A percentile compares a stretch with the other conserved stretches of the same genome.
Evolutionary conservation across 2,113 vertebrate species (phyloP).

Genomic region (Calidris pugnax): DNA sequence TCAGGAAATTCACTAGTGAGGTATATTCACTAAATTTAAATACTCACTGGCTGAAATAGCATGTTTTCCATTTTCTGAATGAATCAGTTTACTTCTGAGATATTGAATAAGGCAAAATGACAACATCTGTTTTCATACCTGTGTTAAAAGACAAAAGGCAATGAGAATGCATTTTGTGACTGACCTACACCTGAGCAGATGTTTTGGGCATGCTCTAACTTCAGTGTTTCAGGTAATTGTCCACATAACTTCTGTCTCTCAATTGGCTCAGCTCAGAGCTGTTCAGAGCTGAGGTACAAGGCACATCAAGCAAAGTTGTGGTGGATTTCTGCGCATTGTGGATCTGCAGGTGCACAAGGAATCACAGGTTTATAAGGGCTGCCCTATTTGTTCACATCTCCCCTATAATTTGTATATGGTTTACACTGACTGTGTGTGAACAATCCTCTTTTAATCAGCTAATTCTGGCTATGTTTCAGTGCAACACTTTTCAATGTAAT

Average conservation of each 20-base stretch:
- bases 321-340: neutral
- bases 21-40: neutral
- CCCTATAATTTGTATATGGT: neutral
- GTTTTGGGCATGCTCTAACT: neutral
- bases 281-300: fast-evolving
- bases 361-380: neutral
- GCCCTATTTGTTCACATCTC: neutral
- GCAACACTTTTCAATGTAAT: neutral
- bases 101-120: neutral
- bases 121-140: neutral
- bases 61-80: neutral
- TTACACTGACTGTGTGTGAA: neutral
- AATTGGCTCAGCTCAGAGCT: neutral
- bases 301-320: neutral
- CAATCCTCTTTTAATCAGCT: neutral
- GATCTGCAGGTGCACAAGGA: neutral
- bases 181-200: neutral
- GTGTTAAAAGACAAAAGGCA: neutral
- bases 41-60: neutral
- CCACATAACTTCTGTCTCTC: neutral
- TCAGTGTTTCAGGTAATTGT: neutral
- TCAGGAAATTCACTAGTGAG: neutral
- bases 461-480: neutral
- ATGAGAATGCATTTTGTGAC: neutral
- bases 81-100: neutral